These are phyloP conservation scores for Falco berigora DNA, from an alignment of 2,797 vertebrate genomes.

Conservation along the genomic window DNA sequence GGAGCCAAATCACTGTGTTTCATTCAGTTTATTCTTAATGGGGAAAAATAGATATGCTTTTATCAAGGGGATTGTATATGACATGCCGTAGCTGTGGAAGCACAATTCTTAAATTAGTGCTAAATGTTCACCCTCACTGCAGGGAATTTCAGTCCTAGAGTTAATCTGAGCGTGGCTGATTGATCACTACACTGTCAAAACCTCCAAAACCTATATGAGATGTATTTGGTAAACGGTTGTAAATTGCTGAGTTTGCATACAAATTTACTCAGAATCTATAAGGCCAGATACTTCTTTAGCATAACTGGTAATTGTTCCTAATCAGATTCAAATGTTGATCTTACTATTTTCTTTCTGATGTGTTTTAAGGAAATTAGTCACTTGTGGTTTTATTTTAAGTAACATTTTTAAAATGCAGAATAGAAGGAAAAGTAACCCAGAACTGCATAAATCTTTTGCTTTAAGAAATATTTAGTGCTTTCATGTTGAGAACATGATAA, in stretches of 20 bases:
- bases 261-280: background rate
- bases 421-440: background rate
- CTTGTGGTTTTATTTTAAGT: background rate
- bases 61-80: background rate
- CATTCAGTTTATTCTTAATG: background rate
- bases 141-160: background rate
- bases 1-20: background rate
- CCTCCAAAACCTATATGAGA: background rate
- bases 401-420: background rate
- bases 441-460: background rate
- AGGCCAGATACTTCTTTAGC: background rate
- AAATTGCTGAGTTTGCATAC: background rate
- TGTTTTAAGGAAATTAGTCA: background rate
- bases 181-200: background rate
- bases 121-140: background rate
- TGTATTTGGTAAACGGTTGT: background rate
- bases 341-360: background rate
- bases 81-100: background rate
- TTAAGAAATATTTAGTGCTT: background rate
- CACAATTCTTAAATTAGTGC: background rate
- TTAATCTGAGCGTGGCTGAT: background rate
- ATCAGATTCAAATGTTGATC: background rate
- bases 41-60: background rate
- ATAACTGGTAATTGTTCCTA: background rate
- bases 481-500: background rate